Evolutionary conservation across 1,140 invertebrate genomes (phyloP), one percentile per base, ranked within the genome.

Genomic region (Magallana gigas): DNA sequence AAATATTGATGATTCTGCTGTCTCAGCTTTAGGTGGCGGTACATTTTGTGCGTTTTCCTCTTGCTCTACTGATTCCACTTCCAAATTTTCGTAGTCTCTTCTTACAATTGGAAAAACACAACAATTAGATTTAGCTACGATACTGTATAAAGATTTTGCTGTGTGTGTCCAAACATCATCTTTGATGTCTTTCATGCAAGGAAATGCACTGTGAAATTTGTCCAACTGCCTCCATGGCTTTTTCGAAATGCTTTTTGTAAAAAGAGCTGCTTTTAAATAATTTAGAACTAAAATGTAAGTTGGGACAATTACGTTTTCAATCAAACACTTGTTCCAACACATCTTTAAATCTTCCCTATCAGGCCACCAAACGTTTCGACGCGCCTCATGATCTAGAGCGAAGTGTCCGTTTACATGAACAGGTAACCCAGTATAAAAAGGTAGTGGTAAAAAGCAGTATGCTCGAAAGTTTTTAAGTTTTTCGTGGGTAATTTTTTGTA

Each of bases 341-440:
- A 68, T 18, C 8, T 68, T 68, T 29, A 81, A 81, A 9, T 48
- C 80, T 56, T 5, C 36, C 9, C 11, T 6, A 81, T 57, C 5
- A 14, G 91, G 85, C 91, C 91, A 92, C 83, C 90, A 91, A 8
- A 92, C 76, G 71, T 91, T 87, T n/a, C 89, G 82, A 16, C 91
- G 83, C 64, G 91, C 89, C 59, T 91, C 87, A 68, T 68, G n/a
- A 59, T 91, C 91, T 23, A 94, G 83, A n/a, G 92, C 92, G 91
- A 94, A 94, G 59, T 91, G 90, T 0, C 92, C 93, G 88, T 94
- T 94, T 8, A 94, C 90, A 86, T 94, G 91, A 23, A 93, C 89
- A 11, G 92, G 92, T 12, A 93, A 64, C 14, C 88, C 88, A 7
- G 92, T 93, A 29, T 88, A 80, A 18, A 91, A 85, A 56, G 93